Conservation (phyloP, 2,797 vertebrate genomes). For the Adrianichthys oophorus region DNA sequence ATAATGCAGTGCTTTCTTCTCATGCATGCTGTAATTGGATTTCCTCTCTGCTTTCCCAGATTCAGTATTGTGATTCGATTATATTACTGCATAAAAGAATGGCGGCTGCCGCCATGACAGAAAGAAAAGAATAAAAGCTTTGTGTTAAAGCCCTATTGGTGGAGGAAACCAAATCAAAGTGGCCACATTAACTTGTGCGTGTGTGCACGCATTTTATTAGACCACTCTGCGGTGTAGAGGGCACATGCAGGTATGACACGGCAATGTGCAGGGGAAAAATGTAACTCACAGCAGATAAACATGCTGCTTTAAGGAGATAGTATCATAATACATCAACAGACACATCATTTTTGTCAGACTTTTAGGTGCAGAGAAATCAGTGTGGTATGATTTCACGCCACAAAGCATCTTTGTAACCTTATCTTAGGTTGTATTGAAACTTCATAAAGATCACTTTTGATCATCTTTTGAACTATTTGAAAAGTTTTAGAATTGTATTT, state of each 20-base stretch:
- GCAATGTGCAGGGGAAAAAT: conserved; percentile 1
- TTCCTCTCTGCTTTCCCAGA: conserved; percentile 47
- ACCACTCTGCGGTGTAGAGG: conserved; percentile 8
- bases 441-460: too few species aligned
- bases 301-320: conserved; percentile 6
- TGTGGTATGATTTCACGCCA: too few species aligned
- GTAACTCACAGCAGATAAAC: conserved; percentile 5
- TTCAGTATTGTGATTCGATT: conserved; percentile 55
- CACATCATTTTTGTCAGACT: too few species aligned
- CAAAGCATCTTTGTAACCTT: too few species aligned
- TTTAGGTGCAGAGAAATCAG: too few species aligned
- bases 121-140: conserved; percentile 34
- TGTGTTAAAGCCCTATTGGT: conserved; percentile 46
- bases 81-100: conserved; percentile 42
- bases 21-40: conserved; percentile 59
- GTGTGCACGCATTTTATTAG: conserved; percentile 17
- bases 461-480: too few species aligned
- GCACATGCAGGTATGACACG: conserved; percentile 2
- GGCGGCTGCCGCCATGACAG: conserved; percentile 14
- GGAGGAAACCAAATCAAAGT: conserved; percentile 36
- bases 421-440: too few species aligned
- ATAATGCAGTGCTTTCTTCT: conserved; percentile 48
- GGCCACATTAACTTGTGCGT: conserved; percentile 37
- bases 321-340: neutral
- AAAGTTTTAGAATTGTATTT: too few species aligned